Evolutionary conservation across 2,797 vertebrate species (phyloP).

Genomic region (Eulemur rubriventer): DNA sequence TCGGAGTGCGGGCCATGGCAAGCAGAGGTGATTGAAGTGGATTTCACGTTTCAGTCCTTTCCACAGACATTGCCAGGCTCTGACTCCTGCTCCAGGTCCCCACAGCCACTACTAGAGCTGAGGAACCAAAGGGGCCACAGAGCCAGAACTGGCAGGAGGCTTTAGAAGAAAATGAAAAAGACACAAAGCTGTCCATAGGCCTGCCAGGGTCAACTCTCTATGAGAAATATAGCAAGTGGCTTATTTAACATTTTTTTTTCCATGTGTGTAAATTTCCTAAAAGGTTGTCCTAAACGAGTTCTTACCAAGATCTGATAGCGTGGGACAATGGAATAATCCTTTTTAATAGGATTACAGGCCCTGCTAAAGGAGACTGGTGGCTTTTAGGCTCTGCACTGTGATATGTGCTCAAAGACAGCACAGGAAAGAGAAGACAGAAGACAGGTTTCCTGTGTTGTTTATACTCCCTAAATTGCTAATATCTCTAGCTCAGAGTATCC

Average conservation of each 20-base stretch:
- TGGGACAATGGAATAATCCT: constrained; percentile 85
- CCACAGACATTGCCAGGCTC: constrained; percentile 71
- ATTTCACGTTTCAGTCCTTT: constrained; percentile 76
- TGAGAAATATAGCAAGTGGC: constrained; percentile 76
- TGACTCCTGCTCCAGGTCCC: neutral
- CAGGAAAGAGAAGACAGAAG: neutral
- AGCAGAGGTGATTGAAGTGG: neutral
- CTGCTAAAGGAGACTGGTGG: constrained; percentile 73
- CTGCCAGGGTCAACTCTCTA: constrained; percentile 48
- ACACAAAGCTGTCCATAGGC: constrained; percentile 33
- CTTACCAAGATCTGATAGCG: constrained; percentile 84
- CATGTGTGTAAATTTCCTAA: constrained; percentile 81
- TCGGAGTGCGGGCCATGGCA: neutral
- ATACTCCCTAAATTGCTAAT: neutral
- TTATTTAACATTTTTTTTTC: constrained; percentile 71
- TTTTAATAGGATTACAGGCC: constrained; percentile 86
- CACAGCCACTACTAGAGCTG: constrained; percentile 51
- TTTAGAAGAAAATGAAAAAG: constrained; percentile 68
- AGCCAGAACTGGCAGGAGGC: constrained; percentile 74
- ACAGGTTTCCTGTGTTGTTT: neutral
- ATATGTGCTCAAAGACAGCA: neutral
- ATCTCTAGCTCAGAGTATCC: neutral
- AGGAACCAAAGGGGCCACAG: constrained; percentile 57
- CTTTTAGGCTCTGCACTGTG: constrained; percentile 71
- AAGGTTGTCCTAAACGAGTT: constrained; percentile 84